Evolutionary conservation across 2,113 vertebrate genomes (phyloP).

Genomic region (Erythrolamprus reginae): DNA sequence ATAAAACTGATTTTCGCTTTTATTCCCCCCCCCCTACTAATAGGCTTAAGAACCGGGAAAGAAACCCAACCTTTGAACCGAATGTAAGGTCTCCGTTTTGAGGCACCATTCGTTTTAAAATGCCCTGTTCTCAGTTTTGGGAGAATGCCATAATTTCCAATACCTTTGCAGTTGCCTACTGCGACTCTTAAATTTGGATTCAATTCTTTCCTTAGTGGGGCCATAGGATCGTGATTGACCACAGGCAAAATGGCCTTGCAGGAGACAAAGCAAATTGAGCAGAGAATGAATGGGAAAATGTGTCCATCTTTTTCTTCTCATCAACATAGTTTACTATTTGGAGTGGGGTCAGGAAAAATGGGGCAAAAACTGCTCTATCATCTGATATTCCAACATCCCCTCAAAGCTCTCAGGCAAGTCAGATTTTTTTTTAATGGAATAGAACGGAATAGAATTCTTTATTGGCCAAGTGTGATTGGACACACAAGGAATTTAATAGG

Average conservation of each 20-base stretch:
- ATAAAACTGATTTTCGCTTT: not conserved
- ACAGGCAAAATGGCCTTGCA: not conserved
- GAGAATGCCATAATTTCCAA: not conserved
- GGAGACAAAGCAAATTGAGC: not conserved
- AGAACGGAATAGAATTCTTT: too few species aligned
- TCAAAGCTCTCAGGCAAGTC: not conserved
- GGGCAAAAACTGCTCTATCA: not conserved
- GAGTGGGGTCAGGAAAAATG: not conserved
- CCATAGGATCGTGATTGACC: not conserved
- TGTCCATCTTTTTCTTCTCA: not conserved
- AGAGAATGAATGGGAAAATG: not conserved
- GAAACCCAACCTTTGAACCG: not conserved
- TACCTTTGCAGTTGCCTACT: not conserved
- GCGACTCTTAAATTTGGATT: not conserved
- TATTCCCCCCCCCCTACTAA: accelerated
- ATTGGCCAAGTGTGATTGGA: too few species aligned
- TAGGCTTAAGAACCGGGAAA: not conserved
- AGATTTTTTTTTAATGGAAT: too few species aligned
- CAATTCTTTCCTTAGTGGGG: not conserved
- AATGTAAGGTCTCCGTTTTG: not conserved
- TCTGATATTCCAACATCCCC: not conserved
- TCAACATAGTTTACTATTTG: not conserved
- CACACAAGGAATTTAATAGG: too few species aligned
- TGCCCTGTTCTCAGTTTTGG: not conserved
- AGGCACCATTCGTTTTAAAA: not conserved